phyloP scores from a whole-genome alignment of 2,888 invertebrate genomes.

The Erebia palarica region DNA sequence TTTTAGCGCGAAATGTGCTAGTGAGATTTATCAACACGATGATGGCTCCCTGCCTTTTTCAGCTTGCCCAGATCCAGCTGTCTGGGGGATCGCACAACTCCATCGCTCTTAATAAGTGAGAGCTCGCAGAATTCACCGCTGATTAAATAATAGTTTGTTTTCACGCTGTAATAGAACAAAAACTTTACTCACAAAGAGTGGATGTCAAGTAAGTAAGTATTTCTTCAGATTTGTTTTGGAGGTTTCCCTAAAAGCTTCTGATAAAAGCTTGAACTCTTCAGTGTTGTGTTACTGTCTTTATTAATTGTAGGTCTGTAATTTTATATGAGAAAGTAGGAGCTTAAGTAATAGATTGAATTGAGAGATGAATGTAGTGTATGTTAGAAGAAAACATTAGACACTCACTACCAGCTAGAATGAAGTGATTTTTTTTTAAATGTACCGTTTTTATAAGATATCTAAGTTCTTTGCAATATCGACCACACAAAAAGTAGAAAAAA shows the following conservation, averaged over 20 bases:
- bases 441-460: too few species aligned
- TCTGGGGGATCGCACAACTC: constrained; percentile 9
- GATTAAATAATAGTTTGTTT: too few species aligned
- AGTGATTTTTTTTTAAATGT: too few species aligned
- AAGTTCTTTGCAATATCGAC: too few species aligned
- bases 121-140: background rate
- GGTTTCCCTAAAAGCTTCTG: background rate
- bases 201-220: background rate
- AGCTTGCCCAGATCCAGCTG: constrained; percentile 3
- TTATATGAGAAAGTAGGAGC: too few species aligned
- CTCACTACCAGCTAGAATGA: too few species aligned
- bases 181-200: background rate
- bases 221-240: background rate
- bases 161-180: background rate
- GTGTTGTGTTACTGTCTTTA: background rate
- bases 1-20: background rate
- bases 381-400: too few species aligned
- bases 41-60: constrained; percentile 12
- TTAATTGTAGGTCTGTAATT: background rate
- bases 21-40: constrained; percentile 17
- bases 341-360: too few species aligned
- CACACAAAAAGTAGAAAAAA: too few species aligned
- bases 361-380: too few species aligned
- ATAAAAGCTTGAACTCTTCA: background rate
- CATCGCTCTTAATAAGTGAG: constrained; percentile 15